Conservation (phyloP, 1,140 invertebrate species). For the Streblospio benedicti region DNA sequence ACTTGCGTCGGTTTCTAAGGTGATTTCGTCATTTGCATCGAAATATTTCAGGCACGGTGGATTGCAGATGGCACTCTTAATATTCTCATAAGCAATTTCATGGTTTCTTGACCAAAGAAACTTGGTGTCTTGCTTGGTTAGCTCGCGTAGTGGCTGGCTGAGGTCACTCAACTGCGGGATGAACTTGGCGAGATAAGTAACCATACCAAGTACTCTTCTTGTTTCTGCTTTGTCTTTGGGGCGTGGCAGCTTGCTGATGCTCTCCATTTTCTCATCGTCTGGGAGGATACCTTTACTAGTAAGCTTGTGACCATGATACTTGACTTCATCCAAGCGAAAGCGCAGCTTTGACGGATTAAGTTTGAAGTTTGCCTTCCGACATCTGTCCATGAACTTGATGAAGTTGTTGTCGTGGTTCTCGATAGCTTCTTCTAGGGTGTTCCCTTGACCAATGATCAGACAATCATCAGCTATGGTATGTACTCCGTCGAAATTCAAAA, state of each 20-base stretch:
- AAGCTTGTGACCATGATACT: conserved; percentile 29
- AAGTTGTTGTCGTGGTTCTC: not conserved
- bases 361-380: conserved; percentile 31
- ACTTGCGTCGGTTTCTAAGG: conserved; percentile 25
- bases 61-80: conserved; percentile 19
- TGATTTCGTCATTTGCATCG: conserved; percentile 20
- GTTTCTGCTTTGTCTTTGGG: conserved; percentile 19
- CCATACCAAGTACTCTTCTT: conserved; percentile 22
- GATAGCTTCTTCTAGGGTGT: not conserved
- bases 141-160: not conserved
- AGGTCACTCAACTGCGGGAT: conserved; percentile 5
- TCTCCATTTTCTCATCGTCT: conserved; percentile 38
- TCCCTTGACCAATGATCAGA: not conserved
- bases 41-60: conserved; percentile 25
- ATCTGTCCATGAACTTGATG: conserved; percentile 29
- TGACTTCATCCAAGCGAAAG: not conserved
- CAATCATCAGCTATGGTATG: conserved; percentile 37
- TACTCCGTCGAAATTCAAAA: conserved; percentile 33
- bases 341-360: conserved; percentile 36
- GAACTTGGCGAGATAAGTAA: conserved; percentile 24
- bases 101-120: conserved; percentile 1
- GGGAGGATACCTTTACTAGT: conserved; percentile 37
- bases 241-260: conserved; percentile 25
- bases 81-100: conserved; percentile 15
- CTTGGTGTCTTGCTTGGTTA: not conserved